Conservation (phyloP, 2,113 vertebrate genomes). For the Paramisgurnus dabryanus region DNA sequence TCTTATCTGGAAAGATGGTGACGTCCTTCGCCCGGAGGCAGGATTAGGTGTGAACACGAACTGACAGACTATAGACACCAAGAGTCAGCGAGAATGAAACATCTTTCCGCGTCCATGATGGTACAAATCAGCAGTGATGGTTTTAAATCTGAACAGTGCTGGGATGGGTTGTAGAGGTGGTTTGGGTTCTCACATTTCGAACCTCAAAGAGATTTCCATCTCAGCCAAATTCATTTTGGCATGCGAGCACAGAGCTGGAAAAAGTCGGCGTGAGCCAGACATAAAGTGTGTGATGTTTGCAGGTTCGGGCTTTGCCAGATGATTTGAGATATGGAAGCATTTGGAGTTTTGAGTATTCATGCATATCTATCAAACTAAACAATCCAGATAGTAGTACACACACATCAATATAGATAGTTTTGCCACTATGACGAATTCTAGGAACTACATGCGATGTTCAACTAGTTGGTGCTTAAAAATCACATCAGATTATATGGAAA, state of each 20-base stretch:
- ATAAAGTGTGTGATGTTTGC: conserved; percentile 6
- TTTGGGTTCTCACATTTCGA: conserved; percentile 27
- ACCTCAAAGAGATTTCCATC: conserved; percentile 25
- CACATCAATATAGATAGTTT: background rate
- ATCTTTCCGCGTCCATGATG: conserved; percentile 20
- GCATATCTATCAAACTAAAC: no score
- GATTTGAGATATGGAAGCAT: conserved; percentile 8
- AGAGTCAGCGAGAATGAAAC: conserved; percentile 15
- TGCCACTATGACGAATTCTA: background rate
- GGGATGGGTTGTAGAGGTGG: background rate
- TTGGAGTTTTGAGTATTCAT: background rate
- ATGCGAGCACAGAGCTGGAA: background rate
- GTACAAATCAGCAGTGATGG: background rate
- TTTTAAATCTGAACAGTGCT: background rate
- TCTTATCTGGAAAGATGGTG: background rate
- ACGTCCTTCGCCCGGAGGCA: background rate
- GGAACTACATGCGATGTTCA: no score
- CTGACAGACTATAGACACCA: background rate
- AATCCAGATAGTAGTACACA: background rate
- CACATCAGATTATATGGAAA: background rate
- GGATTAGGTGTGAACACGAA: conserved; percentile 8
- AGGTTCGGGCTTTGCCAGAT: background rate
- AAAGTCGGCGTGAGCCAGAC: conserved; percentile 4
- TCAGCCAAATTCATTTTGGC: conserved; percentile 22
- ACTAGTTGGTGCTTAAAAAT: background rate